Percentiles rank a stretch among this genome's conserved stretches.
These are phyloP conservation scores for Parnassius smintheus DNA, from an alignment of 2,888 invertebrate genomes.

Conservation along the genomic window DNA sequence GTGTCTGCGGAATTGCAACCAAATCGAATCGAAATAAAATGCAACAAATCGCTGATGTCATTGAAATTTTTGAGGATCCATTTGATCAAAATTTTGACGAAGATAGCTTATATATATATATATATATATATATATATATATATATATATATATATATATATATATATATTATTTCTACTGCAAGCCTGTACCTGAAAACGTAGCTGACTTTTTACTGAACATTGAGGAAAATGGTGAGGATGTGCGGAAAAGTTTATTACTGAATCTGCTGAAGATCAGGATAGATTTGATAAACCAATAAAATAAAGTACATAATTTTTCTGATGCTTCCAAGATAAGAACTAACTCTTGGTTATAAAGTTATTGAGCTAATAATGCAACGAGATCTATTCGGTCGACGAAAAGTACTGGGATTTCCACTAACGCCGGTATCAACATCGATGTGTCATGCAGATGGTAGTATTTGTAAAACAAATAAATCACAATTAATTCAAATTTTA, in stretches of 20 bases:
- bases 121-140: no score
- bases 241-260: no score
- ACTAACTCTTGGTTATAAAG: background rate
- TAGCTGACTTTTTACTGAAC: background rate
- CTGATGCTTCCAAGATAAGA: background rate
- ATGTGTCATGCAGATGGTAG: background rate
- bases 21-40: no score
- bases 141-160: no score
- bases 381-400: background rate
- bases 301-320: no score
- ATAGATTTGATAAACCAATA: no score
- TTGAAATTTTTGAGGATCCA: background rate
- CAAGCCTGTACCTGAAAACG: no score
- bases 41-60: background rate
- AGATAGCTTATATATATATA: no score
- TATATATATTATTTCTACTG: no score
- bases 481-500: background rate
- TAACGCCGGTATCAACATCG: background rate
- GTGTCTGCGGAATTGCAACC: no score
- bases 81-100: no score
- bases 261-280: no score
- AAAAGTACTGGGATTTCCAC: background rate
- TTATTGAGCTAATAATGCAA: background rate
- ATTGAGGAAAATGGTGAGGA: background rate
- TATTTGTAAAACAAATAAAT: background rate